Evolutionary conservation across 2,113 vertebrate genomes (phyloP), one percentile per base, ranked within the genome.

Genomic region (Nematolebias whitei): DNA sequence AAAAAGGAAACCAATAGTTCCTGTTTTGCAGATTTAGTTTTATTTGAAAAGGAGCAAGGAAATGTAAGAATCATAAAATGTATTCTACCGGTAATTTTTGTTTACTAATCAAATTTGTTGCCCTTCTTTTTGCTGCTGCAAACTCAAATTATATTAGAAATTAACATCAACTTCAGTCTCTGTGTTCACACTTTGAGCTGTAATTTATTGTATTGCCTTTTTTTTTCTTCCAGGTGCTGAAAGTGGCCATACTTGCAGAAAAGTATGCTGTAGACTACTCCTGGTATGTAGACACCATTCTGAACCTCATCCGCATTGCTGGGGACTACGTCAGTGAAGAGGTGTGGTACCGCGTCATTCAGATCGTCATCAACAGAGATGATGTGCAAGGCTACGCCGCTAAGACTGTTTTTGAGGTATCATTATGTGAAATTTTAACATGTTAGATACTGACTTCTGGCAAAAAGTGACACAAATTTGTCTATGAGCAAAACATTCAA

Each of bases 211-310:
- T 41, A 2, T 13, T 12, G 35, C 19, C 1, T 29, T 14, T 51
- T 47, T 1, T 39, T 6, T n/a, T n/a, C n/a, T n/a, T n/a, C n/a
- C 45, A 96, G 95, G 96, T 97, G n/a, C 88, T 96, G 57, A 96
- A 96, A 88, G 96, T 96, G 57, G 96, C 95, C 74, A 95, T 96
- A 71, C 85, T 97, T 50, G 96, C 96, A 0, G 96, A 97, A 87
- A 96, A 96, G 80, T 97, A 97, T 0, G 96, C 96, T 0, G 95
- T 97, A 66, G 96, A 97, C 76, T 97, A 97, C 80, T 96, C 95
- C 63, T 97, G 96, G 96, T 97, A 97, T 1, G 96, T 97, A 80
- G 96, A 97, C 85, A 97, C 96, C 63, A 97, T 97, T 65, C 93
- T 97, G 29, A 97, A 97, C 88, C 92, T 97, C 64, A 96, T 97